A percentile compares a stretch with the other conserved stretches of the same genome.
Evolutionary conservation across 2,797 vertebrate species (phyloP).

Genomic region (Notamacropus eugenii): DNA sequence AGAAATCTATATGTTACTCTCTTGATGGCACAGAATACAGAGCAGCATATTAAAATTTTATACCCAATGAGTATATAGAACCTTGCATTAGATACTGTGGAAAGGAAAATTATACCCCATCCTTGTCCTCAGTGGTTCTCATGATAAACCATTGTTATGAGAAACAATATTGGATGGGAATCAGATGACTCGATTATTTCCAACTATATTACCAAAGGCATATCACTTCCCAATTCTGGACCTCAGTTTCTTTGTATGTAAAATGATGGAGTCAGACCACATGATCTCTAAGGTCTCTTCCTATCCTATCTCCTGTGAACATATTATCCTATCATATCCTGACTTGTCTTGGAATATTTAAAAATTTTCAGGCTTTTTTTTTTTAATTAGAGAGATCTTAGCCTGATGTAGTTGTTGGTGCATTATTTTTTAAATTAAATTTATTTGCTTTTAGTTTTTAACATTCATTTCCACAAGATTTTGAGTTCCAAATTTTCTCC

Average conservation of each 20-base stretch:
- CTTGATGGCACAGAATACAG: neutral
- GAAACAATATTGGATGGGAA: neutral
- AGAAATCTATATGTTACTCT: neutral
- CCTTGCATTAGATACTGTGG: neutral
- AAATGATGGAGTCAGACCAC: neutral
- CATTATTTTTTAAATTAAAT: too few species aligned
- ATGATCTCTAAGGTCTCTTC: neutral
- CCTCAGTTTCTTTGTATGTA: neutral
- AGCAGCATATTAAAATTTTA: neutral
- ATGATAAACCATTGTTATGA: neutral
- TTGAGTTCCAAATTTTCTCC: too few species aligned
- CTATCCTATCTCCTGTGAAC: neutral
- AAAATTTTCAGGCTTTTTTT: neutral
- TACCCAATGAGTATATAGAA: neutral
- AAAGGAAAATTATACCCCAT: neutral
- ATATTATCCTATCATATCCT: neutral
- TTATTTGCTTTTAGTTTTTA: too few species aligned
- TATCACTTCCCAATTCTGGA: neutral
- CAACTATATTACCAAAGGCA: neutral
- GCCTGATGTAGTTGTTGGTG: neutral
- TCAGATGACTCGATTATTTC: neutral
- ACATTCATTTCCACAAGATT: too few species aligned
- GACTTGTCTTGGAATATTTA: neutral
- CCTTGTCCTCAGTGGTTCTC: neutral
- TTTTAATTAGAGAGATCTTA: neutral